These are phyloP conservation scores for Phortica okadai DNA, from an alignment of 2,888 invertebrate genomes.

Conservation along the genomic window DNA sequence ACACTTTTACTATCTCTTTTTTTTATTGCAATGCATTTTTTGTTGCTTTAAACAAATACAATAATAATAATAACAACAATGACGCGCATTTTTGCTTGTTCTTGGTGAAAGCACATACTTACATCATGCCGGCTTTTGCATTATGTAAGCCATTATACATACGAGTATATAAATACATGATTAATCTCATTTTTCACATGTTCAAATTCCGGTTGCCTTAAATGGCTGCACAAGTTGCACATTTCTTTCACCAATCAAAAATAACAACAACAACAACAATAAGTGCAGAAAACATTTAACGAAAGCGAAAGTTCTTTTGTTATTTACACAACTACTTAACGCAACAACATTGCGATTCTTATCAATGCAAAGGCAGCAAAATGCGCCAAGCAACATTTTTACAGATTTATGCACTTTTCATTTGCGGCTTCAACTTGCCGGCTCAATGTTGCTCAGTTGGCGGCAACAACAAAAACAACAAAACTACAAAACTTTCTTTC, in stretches of 20 bases:
- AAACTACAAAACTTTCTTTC: conserved; percentile 39
- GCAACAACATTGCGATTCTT: conserved; percentile 58
- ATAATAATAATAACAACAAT: not conserved
- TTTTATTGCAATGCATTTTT: not conserved
- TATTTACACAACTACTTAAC: conserved; percentile 40
- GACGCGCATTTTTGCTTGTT: not conserved
- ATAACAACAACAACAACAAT: not conserved
- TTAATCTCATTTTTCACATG: conserved; percentile 7
- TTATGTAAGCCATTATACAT: conserved; percentile 10
- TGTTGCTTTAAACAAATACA: not conserved
- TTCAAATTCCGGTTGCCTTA: conserved; percentile 12
- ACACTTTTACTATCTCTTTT: conserved; percentile 64
- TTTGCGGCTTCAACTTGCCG: conserved; percentile 35
- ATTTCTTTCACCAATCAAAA: not conserved
- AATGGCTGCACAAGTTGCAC: conserved; percentile 22
- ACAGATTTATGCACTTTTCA: conserved; percentile 69
- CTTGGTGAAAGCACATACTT: not conserved
- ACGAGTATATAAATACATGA: not conserved
- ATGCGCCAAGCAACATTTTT: conserved; percentile 13
- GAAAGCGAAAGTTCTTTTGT: conserved; percentile 69
- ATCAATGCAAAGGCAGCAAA: conserved; percentile 42
- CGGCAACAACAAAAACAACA: conserved; percentile 23
- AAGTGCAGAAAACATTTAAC: conserved; percentile 35
- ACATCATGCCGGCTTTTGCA: not conserved
- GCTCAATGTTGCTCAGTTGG: not conserved